Evolutionary conservation across 2,888 invertebrate genomes (phyloP), one percentile per base, ranked within the genome.

Genomic region (Drosophila demipolita): DNA sequence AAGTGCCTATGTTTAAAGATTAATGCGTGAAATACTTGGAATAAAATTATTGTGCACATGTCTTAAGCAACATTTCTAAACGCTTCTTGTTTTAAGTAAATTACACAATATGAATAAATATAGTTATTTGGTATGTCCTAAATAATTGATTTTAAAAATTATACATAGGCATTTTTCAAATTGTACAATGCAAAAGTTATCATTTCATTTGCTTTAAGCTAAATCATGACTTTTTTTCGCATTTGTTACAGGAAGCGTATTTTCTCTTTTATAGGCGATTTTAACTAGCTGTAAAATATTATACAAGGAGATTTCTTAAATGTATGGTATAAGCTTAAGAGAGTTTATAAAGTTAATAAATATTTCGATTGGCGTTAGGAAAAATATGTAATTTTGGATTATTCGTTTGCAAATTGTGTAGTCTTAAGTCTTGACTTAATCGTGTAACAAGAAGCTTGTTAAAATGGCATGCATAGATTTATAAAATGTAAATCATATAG

Each of bases 51-150:
- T 33, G 69, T 75, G 74, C 69, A 55, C 42, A 58, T 42, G 36
- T 49, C 15, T 59, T 35, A 58, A 64, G 36, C 61, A 40, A 57
- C 38, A 52, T 38, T 57, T 33, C 52, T 20, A 23, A 54, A 23
- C 9, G 42, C 7, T 17, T 17, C 1, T 23, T 48, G 20, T 23
- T 40, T 45, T 23, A 40, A 29, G 33, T 38, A 23, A 60, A 61
- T 42, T 36, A 17, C 32, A 54, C 32, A 49, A 29, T 67, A 36
- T 60, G 15, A 50, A 71, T 64, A 66, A 58, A 60, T 62, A 66
- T 66, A 57, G 62, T 54, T 73, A 58, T 76, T 74, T 77, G 79
- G 79, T 74, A 62, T 55, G 60, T 17, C 53, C 29, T 57, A 26
- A 54, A 54, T 48, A 69, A 50, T 61, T 52, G 61, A 35, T 36